Evolutionary conservation across 2,797 vertebrate genomes (phyloP).

Genomic region (Anguilla obscura): DNA sequence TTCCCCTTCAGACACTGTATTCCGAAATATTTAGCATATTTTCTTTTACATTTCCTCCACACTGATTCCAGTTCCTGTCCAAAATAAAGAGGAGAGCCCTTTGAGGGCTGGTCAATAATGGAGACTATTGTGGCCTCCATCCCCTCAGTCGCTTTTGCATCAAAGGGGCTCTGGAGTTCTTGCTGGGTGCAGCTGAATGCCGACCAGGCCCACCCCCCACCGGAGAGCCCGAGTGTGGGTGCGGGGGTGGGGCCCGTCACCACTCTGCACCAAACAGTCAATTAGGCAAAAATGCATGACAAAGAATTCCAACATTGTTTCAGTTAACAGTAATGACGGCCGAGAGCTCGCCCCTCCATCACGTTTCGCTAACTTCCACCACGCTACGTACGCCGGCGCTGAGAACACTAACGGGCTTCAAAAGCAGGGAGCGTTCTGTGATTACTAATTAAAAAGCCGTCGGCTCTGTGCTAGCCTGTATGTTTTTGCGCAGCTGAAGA

Average conservation of each 20-base stretch:
- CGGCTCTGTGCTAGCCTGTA: background rate
- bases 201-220: slow-evolving; percentile 65
- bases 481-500: background rate
- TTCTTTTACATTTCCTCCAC: slow-evolving; percentile 51
- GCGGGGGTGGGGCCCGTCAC: slow-evolving; percentile 44
- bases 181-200: slow-evolving; percentile 71
- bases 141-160: slow-evolving; percentile 68
- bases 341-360: slow-evolving; percentile 43
- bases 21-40: slow-evolving; percentile 42
- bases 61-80: slow-evolving; percentile 57
- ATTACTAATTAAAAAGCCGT: slow-evolving; percentile 59
- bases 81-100: slow-evolving; percentile 47
- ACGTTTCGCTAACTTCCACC: slow-evolving; percentile 35
- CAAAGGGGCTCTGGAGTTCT: slow-evolving; percentile 73
- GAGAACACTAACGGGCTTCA: slow-evolving; percentile 52
- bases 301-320: slow-evolving; percentile 74
- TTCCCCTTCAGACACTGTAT: slow-evolving; percentile 47
- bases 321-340: slow-evolving; percentile 67
- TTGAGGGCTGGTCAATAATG: slow-evolving; percentile 63
- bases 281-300: slow-evolving; percentile 79
- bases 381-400: too few relatives aligned
- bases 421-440: slow-evolving; percentile 63
- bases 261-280: slow-evolving; percentile 71
- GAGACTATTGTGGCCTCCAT: slow-evolving; percentile 61
- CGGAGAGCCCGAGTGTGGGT: slow-evolving; percentile 20